A percentile compares a stretch with the other conserved stretches of the same genome.
Evolutionary conservation across 2,888 invertebrate species (phyloP).

Genomic region (Parochlus steinenii): DNA sequence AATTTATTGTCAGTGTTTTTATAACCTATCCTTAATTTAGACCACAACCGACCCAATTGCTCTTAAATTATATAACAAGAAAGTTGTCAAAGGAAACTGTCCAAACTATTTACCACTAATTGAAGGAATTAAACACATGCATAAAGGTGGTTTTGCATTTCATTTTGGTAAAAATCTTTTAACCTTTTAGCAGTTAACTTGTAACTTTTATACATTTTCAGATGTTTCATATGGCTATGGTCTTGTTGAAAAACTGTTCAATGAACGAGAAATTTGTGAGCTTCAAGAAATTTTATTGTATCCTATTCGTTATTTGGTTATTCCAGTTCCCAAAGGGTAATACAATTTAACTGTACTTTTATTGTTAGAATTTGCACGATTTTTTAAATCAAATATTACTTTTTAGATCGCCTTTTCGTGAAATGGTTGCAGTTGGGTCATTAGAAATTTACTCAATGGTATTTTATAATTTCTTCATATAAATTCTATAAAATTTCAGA

Average conservation of each 20-base stretch:
- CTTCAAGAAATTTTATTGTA: slow-evolving; percentile 27
- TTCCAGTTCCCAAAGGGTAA: slow-evolving; percentile 23
- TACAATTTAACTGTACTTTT: too few relatives aligned
- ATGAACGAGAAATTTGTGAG: slow-evolving; percentile 31
- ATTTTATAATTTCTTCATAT: too few relatives aligned
- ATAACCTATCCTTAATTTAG: too few relatives aligned
- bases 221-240: slow-evolving; percentile 31
- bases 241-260: slow-evolving; percentile 29
- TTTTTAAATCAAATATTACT: too few relatives aligned
- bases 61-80: slow-evolving; percentile 24
- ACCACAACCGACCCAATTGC: slow-evolving; percentile 27
- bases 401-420: neutral
- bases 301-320: slow-evolving; percentile 22
- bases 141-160: slow-evolving; percentile 31
- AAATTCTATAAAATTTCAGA: too few relatives aligned
- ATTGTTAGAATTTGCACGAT: too few relatives aligned
- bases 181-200: too few relatives aligned
- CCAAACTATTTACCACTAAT: slow-evolving; percentile 20
- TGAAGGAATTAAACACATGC: slow-evolving; percentile 26
- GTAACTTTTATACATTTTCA: too few relatives aligned
- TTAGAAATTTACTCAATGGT: too few relatives aligned
- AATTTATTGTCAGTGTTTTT: too few relatives aligned
- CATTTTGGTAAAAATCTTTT: slow-evolving; percentile 32
- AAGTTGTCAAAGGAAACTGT: slow-evolving; percentile 20
- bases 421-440: slow-evolving; percentile 8